Evolutionary conservation across 2,797 vertebrate genomes (phyloP).

Genomic region (Argyrosomus regius): DNA sequence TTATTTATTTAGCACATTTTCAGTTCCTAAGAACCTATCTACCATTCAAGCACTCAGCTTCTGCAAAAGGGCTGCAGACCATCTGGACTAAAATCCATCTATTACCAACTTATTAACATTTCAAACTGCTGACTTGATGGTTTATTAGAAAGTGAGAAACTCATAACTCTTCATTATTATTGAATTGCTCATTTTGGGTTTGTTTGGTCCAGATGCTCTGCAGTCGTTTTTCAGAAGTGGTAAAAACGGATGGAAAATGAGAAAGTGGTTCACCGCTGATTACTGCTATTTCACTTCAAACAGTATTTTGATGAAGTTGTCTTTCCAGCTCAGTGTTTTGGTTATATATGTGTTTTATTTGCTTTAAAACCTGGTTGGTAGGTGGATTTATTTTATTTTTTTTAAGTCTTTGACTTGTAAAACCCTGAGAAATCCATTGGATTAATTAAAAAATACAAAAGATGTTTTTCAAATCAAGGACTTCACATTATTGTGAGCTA

Average conservation of each 20-base stretch:
- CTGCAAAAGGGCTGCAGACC: conserved; percentile 15
- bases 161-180: conserved; percentile 35
- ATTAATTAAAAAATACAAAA: neutral
- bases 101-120: conserved; percentile 49
- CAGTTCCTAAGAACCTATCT: no score
- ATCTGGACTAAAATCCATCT: conserved; percentile 38
- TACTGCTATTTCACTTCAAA: conserved; percentile 26
- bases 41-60: neutral
- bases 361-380: neutral
- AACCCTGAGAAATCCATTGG: neutral
- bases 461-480: neutral
- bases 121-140: conserved; percentile 37
- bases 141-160: conserved; percentile 52
- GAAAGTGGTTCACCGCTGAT: conserved; percentile 31
- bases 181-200: conserved; percentile 37
- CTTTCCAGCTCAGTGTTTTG: neutral
- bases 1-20: neutral
- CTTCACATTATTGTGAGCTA: neutral
- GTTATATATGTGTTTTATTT: neutral
- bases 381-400: neutral
- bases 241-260: conserved; percentile 29
- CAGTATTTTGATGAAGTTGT: conserved; percentile 8
- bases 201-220: conserved; percentile 59
- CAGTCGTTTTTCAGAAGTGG: conserved; percentile 39
- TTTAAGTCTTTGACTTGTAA: neutral